Percentiles rank a stretch among this genome's conserved stretches.
Evolutionary conservation across 2,797 vertebrate genomes (phyloP).

Genomic region (Anomalospiza imberbis): DNA sequence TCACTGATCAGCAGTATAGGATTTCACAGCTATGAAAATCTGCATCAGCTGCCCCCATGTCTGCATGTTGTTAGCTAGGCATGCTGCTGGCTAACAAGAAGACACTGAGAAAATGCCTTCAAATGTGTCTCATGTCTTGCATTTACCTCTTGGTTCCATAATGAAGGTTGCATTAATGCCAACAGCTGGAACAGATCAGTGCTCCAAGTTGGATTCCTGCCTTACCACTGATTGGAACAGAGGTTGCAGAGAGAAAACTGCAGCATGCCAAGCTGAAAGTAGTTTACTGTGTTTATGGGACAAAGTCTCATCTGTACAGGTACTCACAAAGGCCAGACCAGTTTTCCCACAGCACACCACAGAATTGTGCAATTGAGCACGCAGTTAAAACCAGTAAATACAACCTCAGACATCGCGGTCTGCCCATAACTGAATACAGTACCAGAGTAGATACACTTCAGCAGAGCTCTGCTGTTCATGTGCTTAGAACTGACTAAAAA

Average conservation of each 20-base stretch:
- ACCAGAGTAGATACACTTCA: background rate
- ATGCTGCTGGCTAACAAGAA: background rate
- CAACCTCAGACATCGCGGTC: background rate
- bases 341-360: background rate
- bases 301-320: slow-evolving; percentile 51
- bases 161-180: slow-evolving; percentile 26
- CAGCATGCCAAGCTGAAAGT: slow-evolving; percentile 23
- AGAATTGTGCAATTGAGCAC: background rate
- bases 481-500: background rate
- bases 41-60: background rate
- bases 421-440: background rate
- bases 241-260: slow-evolving; percentile 2
- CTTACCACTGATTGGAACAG: slow-evolving; percentile 14
- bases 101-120: slow-evolving; percentile 22
- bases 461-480: background rate
- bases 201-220: slow-evolving; percentile 25
- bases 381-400: background rate
- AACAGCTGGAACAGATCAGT: slow-evolving; percentile 60
- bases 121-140: background rate
- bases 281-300: slow-evolving; percentile 30
- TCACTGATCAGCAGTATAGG: background rate
- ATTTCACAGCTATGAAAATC: background rate
- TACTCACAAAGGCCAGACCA: slow-evolving; percentile 15
- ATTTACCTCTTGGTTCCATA: slow-evolving; percentile 37
- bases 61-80: background rate